Evolutionary conservation across 2,113 vertebrate species (phyloP).

Genomic region (Ariopsis seemanni): DNA sequence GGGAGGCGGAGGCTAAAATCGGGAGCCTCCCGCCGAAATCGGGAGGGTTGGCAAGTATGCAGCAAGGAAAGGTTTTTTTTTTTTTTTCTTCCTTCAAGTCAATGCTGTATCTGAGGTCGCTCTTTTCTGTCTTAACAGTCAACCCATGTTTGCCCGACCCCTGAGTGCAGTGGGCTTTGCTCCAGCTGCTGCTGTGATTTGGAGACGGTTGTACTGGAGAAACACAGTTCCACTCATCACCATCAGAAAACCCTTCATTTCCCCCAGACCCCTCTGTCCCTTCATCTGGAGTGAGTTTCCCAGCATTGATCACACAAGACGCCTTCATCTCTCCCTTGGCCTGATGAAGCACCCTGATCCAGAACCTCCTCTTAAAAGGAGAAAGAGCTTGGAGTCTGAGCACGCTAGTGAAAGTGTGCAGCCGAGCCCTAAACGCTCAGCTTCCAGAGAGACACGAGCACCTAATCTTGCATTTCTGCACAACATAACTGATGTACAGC

Average conservation of each 20-base stretch:
- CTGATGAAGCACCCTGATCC: constrained; percentile 73
- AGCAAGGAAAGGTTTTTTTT: too few relatives aligned
- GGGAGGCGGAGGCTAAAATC: too few relatives aligned
- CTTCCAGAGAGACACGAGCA: background rate
- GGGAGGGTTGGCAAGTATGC: too few relatives aligned
- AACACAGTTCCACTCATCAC: constrained; percentile 36
- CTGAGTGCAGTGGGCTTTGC: constrained; percentile 75
- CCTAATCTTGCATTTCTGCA: constrained; percentile 1
- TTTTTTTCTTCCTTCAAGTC: too few relatives aligned
- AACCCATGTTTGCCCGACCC: constrained; percentile 79
- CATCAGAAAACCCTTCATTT: constrained; percentile 59
- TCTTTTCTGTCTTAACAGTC: constrained; percentile 64
- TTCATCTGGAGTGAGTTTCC: constrained; percentile 56
- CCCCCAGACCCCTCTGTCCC: constrained; percentile 48
- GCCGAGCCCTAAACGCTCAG: background rate
- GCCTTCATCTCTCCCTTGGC: constrained; percentile 68
- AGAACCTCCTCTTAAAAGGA: constrained; percentile 79
- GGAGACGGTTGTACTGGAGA: constrained; percentile 72
- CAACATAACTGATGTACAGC: background rate
- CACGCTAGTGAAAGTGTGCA: background rate
- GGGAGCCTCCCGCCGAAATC: too few relatives aligned
- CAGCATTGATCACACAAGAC: constrained; percentile 56
- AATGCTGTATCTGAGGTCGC: background rate
- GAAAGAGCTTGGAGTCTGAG: constrained; percentile 58
- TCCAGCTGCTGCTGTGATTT: constrained; percentile 58